Evolutionary conservation across 2,113 vertebrate species (phyloP).

Genomic region (Pandion haliaetus): DNA sequence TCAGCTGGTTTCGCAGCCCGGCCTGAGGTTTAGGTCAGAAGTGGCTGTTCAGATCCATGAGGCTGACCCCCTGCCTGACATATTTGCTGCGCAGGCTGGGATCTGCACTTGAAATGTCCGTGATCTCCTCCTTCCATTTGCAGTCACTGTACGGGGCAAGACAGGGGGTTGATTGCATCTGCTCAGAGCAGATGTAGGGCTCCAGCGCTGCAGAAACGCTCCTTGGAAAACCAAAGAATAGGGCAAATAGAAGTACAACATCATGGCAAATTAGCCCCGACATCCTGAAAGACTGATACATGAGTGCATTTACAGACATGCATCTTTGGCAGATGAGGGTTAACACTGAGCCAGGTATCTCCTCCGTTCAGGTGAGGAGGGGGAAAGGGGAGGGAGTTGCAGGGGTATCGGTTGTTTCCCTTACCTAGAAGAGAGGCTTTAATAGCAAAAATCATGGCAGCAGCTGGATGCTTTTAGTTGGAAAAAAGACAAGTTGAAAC

Average conservation of each 20-base stretch:
- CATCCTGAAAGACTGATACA: neutral
- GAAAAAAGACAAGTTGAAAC: neutral
- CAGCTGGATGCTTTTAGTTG: neutral
- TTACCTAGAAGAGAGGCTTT: neutral
- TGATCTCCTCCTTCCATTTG: neutral
- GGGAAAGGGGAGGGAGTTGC: neutral
- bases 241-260: neutral
- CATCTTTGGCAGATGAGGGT: accelerated
- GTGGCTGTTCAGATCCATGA: neutral
- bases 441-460: neutral
- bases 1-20: neutral
- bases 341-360: neutral
- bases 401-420: neutral
- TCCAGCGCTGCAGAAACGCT: accelerated
- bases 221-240: neutral
- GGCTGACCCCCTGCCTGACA: neutral
- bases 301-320: accelerated
- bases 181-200: neutral
- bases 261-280: accelerated
- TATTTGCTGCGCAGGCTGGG: neutral
- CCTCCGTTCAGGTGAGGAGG: neutral
- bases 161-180: neutral
- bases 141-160: neutral
- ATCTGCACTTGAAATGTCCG: neutral
- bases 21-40: neutral